Evolutionary conservation across 2,888 invertebrate genomes (phyloP).

Genomic region (Ferdinandea cuprea): DNA sequence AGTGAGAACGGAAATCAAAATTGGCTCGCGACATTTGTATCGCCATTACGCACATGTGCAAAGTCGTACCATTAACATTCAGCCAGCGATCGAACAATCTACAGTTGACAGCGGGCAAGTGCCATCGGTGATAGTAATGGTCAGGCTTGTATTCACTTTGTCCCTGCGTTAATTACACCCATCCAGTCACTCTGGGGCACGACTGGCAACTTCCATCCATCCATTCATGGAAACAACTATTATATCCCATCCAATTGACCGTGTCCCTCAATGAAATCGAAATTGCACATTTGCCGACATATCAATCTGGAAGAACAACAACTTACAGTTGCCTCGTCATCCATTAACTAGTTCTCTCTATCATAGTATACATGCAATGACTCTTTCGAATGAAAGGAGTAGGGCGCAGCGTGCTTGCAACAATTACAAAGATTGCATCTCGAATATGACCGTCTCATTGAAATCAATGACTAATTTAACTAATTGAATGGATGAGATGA

Average conservation of each 20-base stretch:
- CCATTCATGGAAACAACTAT: slow-evolving; percentile 25
- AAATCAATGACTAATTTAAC: slow-evolving; percentile 76
- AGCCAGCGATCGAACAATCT: slow-evolving; percentile 2
- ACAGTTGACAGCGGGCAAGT: slow-evolving; percentile 52
- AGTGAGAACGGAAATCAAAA: slow-evolving; percentile 66
- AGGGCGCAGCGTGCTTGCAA: slow-evolving; percentile 23
- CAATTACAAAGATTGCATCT: slow-evolving; percentile 61
- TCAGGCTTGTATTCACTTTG: slow-evolving; percentile 48
- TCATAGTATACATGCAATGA: slow-evolving; percentile 23
- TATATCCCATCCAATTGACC: slow-evolving; percentile 29
- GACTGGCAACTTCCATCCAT: slow-evolving; percentile 38
- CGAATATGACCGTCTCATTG: slow-evolving; percentile 65
- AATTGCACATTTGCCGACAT: slow-evolving; percentile 46
- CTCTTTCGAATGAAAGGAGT: slow-evolving; percentile 7
- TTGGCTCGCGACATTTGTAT: slow-evolving; percentile 63
- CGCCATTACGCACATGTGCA: slow-evolving; percentile 29
- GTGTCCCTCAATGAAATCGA: slow-evolving; percentile 28
- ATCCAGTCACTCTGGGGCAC: slow-evolving; percentile 4
- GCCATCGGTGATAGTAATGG: slow-evolving; percentile 28
- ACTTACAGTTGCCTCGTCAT: not conserved
- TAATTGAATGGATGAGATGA: slow-evolving; percentile 75
- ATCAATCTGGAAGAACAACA: slow-evolving; percentile 46
- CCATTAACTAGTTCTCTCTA: slow-evolving; percentile 31
- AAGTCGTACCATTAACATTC: slow-evolving; percentile 5
- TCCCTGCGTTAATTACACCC: slow-evolving; percentile 54